Evolutionary conservation across 2,113 vertebrate species (phyloP), one percentile per base, ranked within the genome.

Genomic region (Casuarius casuarius): DNA sequence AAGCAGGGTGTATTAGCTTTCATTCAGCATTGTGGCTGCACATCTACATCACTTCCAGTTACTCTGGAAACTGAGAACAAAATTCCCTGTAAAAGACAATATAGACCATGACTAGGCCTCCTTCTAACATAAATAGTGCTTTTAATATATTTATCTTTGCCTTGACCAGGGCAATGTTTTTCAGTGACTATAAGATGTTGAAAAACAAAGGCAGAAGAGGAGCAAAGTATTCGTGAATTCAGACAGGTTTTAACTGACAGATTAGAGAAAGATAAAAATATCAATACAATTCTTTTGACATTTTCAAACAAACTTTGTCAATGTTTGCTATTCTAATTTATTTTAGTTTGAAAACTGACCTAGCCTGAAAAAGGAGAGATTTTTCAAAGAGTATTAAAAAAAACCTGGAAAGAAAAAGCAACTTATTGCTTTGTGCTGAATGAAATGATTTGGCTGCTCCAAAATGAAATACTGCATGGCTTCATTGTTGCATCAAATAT

Each of bases 71-170:
- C 10, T 0, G 0, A 20, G 22, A 76, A 65, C 3, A 75, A 44
- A 75, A 68, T 75, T 91, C n/a, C 4, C 10, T 51, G 25, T 59
- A 67, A 87, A 63, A 91, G 35, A 15, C 4, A 10, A 10, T 23
- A 9, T 6, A 49, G 12, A 54, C 2, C 1, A 7, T 40, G 23
- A n/a, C 21, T 56, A 6, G 8, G 9, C 2, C 21, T 85, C 3
- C 16, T 28, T 76, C 7, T 56, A 10, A 68, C 22, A 4, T 46
- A 44, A n/a, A 61, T 11, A 75, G 65, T 51, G 15, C 4, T 93
- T 87, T 63, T 68, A n/a, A n/a, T 25, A 42, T 3, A 54, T 38
- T 63, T 71, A 15, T 40, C 11, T 78, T 84, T 79, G 19, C 38
- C 18, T 87, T 72, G 44, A n/a, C 12, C 33, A 52, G 63, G 10